phyloP scores from a whole-genome alignment of 2,797 vertebrate species.

The Coregonus ussuriensis region DNA sequence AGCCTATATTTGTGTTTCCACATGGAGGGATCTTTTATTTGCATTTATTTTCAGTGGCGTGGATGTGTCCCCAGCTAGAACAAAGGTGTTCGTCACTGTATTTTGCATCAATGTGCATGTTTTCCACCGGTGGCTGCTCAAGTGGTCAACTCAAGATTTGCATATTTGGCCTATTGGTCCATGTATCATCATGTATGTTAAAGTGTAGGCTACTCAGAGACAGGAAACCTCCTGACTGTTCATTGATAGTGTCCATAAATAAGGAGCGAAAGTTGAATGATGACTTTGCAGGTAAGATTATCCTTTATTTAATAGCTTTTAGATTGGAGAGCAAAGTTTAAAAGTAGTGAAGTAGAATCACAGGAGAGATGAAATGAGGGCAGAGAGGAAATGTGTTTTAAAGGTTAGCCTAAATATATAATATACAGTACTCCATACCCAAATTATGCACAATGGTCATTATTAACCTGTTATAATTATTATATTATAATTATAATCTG shows the following conservation, averaged over 20 bases:
- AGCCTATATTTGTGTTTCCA: constrained; percentile 26
- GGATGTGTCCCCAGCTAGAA: constrained; percentile 42
- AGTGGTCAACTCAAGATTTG: constrained; percentile 49
- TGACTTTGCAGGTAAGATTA: constrained; percentile 61
- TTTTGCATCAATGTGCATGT: constrained; percentile 67
- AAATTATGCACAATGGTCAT: too few relatives aligned
- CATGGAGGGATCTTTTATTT: constrained; percentile 17
- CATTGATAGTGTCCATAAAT: constrained; percentile 5
- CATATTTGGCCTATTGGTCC: constrained; percentile 41
- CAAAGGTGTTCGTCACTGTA: constrained; percentile 53
- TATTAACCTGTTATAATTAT: too few relatives aligned
- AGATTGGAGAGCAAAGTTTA: neutral
- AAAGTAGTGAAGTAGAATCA: neutral
- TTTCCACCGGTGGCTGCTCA: constrained; percentile 51
- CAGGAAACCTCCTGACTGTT: neutral
- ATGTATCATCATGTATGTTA: neutral
- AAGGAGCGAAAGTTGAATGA: constrained; percentile 35
- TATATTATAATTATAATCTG: too few relatives aligned
- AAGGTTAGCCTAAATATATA: too few relatives aligned
- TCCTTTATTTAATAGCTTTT: neutral
- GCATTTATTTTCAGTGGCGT: constrained; percentile 21
- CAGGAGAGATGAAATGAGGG: neutral
- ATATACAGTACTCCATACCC: neutral
- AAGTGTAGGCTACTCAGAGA: neutral
- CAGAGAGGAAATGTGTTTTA: neutral